Evolutionary conservation across 2,797 vertebrate species (phyloP), one percentile per base, ranked within the genome.

Genomic region (Petrocephalus sullivani): DNA sequence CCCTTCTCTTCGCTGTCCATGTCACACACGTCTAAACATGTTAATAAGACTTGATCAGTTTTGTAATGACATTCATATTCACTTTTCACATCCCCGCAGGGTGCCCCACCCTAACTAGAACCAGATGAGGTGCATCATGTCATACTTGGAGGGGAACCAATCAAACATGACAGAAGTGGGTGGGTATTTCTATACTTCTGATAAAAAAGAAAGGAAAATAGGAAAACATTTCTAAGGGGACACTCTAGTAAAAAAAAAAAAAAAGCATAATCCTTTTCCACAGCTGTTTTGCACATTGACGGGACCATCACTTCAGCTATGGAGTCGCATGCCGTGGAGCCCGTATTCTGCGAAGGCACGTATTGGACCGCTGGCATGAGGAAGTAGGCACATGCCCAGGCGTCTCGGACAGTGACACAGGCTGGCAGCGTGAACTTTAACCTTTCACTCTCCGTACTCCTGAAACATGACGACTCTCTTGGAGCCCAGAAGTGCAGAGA

Each of bases 61-160:
- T 92, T 95, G 95, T 95, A 96, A 94, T 94, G 95, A 93, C 94
- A 95, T 96, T 96, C 90, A 89, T 89, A 90, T 95, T 93, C 91
- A 93, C 94, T 95, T 93, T 87, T 94, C 93, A 88, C 93, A 94
- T 96, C 95, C 95, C 93, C 93, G 95, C 96, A 95, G 95, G 96
- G 95, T 90, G 93, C 96, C 96, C 96, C 95, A 87, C 95, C 95
- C 96, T 98, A 96, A 98, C 95, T 95, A 91, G 92, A 97, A 96
- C 96, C 97, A 98, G 95, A 96, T 97, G 97, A 92, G 93, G 92
- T 94, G 92, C 94, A 96, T 96, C 95, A 95, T 97, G 96, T 97
- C 97, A 97, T 97, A 97, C 94, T 97, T 98, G 97, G 97, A 97
- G 91, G 91, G 92, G 93, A 94, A 96, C 97, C 96, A 97, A 96